A percentile compares a stretch with the other conserved stretches of the same genome.
Evolutionary conservation across 2,113 vertebrate species (phyloP).

Genomic region (Pleuronectes platessa): DNA sequence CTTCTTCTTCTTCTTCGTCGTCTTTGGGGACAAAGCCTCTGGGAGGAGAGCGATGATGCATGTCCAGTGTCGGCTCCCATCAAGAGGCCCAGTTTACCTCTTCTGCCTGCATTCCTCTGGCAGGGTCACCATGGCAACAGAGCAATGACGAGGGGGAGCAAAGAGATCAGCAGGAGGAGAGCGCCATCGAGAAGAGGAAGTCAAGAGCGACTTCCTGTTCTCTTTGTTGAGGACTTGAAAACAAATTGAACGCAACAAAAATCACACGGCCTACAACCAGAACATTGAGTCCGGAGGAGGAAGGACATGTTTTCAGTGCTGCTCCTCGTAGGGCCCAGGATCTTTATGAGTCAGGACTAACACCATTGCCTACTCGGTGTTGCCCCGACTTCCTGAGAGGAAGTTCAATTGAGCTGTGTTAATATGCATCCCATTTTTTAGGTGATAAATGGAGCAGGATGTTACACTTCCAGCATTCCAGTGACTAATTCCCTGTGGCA

Average conservation of each 20-base stretch:
- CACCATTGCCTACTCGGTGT: neutral
- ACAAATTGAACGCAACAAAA: neutral
- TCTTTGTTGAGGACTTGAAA: too few species aligned
- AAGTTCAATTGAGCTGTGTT: slow-evolving; percentile 17
- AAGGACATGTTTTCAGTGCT: neutral
- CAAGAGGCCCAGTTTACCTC: slow-evolving; percentile 31
- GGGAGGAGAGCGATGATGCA: slow-evolving; percentile 50
- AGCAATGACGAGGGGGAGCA: slow-evolving; percentile 25
- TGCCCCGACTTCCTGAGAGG: neutral
- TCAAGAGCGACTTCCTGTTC: slow-evolving; percentile 7
- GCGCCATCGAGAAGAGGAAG: slow-evolving; percentile 17
- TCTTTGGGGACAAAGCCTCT: slow-evolving; percentile 18
- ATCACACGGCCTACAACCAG: slow-evolving; percentile 6
- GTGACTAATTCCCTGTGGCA: slow-evolving; percentile 54
- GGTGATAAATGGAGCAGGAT: slow-evolving; percentile 54
- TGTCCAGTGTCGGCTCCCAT: slow-evolving; percentile 47
- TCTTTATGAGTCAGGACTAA: neutral
- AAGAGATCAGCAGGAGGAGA: slow-evolving; percentile 64
- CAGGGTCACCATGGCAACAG: slow-evolving; percentile 66
- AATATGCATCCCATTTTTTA: slow-evolving; percentile 28
- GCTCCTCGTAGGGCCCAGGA: neutral
- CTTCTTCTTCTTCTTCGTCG: slow-evolving; percentile 3
- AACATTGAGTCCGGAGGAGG: neutral
- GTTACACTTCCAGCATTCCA: slow-evolving; percentile 42
- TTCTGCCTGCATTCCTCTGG: slow-evolving; percentile 27